These are phyloP conservation scores for Emydocephalus ijimae DNA, from an alignment of 2,113 vertebrate genomes.

Conservation along the genomic window DNA sequence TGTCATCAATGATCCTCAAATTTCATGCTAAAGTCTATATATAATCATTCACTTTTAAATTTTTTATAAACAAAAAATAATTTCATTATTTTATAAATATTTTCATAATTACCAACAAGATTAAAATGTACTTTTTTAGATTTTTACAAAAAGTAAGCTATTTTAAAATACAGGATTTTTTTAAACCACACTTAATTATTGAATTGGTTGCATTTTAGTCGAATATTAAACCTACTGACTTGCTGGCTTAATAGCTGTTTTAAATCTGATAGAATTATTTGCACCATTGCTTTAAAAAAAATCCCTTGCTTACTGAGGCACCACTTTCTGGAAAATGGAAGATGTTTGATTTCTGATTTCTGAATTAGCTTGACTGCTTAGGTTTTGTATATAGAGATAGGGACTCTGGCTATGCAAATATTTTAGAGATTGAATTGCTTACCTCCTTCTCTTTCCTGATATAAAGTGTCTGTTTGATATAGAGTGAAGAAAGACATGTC, in stretches of 20 bases:
- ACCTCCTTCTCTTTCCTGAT: background rate
- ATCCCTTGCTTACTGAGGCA: background rate
- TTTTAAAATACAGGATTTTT: background rate
- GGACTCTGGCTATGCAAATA: background rate
- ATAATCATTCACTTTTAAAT: background rate
- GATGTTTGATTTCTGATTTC: background rate
- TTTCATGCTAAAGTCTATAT: background rate
- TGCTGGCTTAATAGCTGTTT: background rate
- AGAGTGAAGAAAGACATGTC: slow-evolving; percentile 8
- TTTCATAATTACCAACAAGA: background rate
- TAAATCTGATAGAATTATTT: background rate
- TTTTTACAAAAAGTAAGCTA: background rate
- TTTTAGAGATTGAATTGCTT: background rate
- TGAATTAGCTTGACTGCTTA: background rate
- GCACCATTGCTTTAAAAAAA: background rate
- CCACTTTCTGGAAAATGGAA: background rate
- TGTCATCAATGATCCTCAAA: background rate
- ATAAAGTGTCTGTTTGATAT: background rate
- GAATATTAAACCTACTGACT: background rate
- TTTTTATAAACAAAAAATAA: background rate
- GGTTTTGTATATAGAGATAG: background rate
- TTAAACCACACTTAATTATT: background rate
- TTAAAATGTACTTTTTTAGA: background rate
- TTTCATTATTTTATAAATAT: background rate
- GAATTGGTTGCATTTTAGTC: background rate